phyloP scores from a whole-genome alignment of 2,797 vertebrate species.

The Odontamblyopus rebecca region DNA sequence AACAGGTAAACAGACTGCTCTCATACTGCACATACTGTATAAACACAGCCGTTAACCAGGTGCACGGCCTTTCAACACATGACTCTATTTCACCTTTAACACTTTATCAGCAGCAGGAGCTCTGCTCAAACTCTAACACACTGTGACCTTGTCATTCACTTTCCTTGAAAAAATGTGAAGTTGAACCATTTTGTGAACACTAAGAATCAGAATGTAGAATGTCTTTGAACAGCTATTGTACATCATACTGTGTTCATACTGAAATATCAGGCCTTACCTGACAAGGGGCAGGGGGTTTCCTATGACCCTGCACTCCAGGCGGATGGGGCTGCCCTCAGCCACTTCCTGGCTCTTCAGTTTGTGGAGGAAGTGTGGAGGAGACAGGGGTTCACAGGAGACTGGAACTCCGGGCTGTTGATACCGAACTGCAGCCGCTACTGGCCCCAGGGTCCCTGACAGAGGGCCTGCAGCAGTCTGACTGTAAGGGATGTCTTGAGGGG shows the following conservation, averaged over 20 bases:
- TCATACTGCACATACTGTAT: conserved; percentile 23
- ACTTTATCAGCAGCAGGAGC: conserved; percentile 36
- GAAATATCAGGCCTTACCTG: conserved; percentile 76
- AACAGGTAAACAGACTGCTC: conserved; percentile 29
- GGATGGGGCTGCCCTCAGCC: conserved; percentile 88
- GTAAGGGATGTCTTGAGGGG: conserved; percentile 51
- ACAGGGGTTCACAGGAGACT: conserved; percentile 50
- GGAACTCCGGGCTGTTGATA: conserved; percentile 42
- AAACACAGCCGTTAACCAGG: conserved; percentile 38
- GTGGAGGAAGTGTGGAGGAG: conserved; percentile 87
- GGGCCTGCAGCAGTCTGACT: conserved; percentile 35
- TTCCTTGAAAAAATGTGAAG: conserved; percentile 1
- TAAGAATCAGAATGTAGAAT: neutral
- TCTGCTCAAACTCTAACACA: conserved; percentile 51
- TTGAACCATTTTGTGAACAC: neutral
- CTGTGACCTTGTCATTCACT: conserved; percentile 10
- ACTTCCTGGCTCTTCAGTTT: conserved; percentile 97
- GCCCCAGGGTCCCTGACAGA: conserved; percentile 7
- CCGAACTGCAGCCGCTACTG: conserved; percentile 8
- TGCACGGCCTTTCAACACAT: conserved; percentile 51
- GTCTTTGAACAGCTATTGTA: neutral
- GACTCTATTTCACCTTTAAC: conserved; percentile 34
- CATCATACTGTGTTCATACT: neutral
- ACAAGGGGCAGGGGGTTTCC: conserved; percentile 88
- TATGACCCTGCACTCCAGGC: conserved; percentile 87